Base-by-base conservation (phyloP, 2,797 vertebrate genomes). In the Cirrhinus molitorella region DNA sequence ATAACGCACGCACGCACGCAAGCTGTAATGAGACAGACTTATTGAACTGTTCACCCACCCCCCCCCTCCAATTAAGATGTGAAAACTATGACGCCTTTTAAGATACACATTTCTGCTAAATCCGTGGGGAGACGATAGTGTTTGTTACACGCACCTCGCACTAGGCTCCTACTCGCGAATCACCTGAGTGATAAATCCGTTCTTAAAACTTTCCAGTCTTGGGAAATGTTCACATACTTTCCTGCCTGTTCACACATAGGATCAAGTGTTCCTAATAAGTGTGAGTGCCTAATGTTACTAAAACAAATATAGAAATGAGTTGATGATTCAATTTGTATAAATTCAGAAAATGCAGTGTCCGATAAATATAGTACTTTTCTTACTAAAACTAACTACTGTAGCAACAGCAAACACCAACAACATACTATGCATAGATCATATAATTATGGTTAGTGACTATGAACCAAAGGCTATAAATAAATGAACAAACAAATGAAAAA, bases 1-100 rank as follows among this genome's bases (percentile, higher is more conserved):
- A 94, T 91, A 94, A 90, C 91, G 92, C 92, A 93, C 91, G 92
- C 89, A 90, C 93, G 66, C 91, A 93, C 89, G 90, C 93, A 67
- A 37, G 88, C 91, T 73, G 84, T 94, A 94, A 94, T 94, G 92
- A 94, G 92, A 75, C 83, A 80, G 92, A 93, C 90, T 92, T 93
- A 92, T 90, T 93, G 92, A 92, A 91, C 90, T 83, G 88, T 85
- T 89, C 86, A 85, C 73, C 51, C 57, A 77, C 25, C 63, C 47
- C 86, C 47, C 86, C 84, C 8, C 80, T 70, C 57, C 78, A 89
- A 87, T 87, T 85, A 89, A 86, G 77, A 86, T 66, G 73, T 79
- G 81, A 79, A 87, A 66, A 80, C 75, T 75, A 84, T 79, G 40
- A 83, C 21, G 12, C 71, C 84, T 74, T 47, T 86, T 61, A 67